Evolutionary conservation across 2,888 invertebrate species (phyloP), one percentile per base, ranked within the genome.

Genomic region (Calliopum simillimum): DNA sequence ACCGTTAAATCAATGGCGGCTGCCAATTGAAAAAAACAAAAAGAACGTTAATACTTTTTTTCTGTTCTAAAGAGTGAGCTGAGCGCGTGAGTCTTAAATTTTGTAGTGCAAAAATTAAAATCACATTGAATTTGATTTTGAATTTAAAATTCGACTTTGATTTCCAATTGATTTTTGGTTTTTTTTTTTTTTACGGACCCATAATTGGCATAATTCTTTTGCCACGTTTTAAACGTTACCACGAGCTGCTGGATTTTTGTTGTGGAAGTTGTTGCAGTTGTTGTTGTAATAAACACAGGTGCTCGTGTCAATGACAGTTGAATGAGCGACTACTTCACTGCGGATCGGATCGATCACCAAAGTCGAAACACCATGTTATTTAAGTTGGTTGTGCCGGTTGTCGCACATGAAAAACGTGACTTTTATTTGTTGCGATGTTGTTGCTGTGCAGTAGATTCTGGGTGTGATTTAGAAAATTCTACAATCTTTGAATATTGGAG

Each of bases 261-360:
- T 67, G 67, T 16, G 2, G 8, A 43, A 25, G 25, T 56, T 19
- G 46, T 65, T 65, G 41, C 19, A 41, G 58, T 33, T 66, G 58
- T 33, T 55, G 55, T 21, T 43, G 56, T 46, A 47, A 53, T 44
- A 13, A 16, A 66, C 58, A 65, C 69, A 70, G 73, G 74, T 58
- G 73, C 78, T 77, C 77, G 83, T 81, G 83, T 83, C 82, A 82
- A 81, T 82, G 83, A 80, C 82, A 82, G 82, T 82, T 82, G 80
- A 79, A 83, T 80, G 78, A 78, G 78, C 81, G 78, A 78, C 75
- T 74, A 67, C 67, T 64, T 56, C 66, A 63, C 16, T 61, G 41
- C 21, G 64, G 43, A 64, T 53, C 21, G 64, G 43, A 64, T 53
- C 64, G 64, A 64, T 64, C 63, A 63, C 61, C 19, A 44, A n/a